Percentiles rank a stretch among this genome's conserved stretches.
These are phyloP conservation scores for Eupithecia subfuscata DNA, from an alignment of 2,888 invertebrate genomes.

Conservation along the genomic window DNA sequence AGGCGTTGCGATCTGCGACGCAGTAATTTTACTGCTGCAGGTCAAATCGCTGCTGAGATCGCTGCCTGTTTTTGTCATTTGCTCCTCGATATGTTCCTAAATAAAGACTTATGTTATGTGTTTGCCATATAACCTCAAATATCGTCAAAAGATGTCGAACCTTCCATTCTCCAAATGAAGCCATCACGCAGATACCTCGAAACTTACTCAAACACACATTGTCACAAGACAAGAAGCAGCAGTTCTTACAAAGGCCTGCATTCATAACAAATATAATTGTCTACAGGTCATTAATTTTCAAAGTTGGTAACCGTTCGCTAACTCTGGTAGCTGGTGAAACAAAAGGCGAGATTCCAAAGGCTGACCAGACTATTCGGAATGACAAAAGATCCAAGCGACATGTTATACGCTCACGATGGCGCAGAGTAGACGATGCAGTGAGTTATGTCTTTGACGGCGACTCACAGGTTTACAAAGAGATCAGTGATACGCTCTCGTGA, in stretches of 20 bases:
- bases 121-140: neutral
- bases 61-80: too few species aligned
- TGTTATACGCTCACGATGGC: constrained; percentile 57
- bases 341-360: constrained; percentile 51
- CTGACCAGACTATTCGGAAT: constrained; percentile 60
- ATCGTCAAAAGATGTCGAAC: constrained; percentile 3
- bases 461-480: constrained; percentile 17
- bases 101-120: too few species aligned
- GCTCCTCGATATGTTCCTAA: too few species aligned
- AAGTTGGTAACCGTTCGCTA: constrained; percentile 66
- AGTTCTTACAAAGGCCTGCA: constrained; percentile 52
- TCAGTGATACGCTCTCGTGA: neutral
- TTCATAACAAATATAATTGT: constrained; percentile 57
- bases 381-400: constrained; percentile 63
- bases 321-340: constrained; percentile 58
- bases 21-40: too few species aligned
- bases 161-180: constrained; percentile 16
- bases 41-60: too few species aligned
- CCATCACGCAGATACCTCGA: constrained; percentile 18
- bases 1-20: too few species aligned
- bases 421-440: neutral
- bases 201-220: constrained; percentile 39
- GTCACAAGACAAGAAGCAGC: constrained; percentile 48
- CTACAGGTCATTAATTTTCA: constrained; percentile 78
- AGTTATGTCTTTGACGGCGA: constrained; percentile 18